Conservation (phyloP, 1,140 invertebrate species). For the Grapholita molesta region DNA sequence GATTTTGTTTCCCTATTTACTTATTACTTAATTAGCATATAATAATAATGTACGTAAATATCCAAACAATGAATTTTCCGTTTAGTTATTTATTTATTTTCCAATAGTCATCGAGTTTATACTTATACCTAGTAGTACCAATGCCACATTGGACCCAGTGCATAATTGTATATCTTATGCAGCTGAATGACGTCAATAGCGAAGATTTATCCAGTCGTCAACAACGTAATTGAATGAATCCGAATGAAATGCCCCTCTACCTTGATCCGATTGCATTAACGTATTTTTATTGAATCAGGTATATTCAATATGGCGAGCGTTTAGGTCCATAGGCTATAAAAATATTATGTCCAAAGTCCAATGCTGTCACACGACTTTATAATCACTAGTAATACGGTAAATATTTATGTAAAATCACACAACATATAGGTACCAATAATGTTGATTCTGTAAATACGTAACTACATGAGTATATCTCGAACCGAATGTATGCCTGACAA, state of each 20-base stretch:
- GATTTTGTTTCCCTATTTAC: too few species aligned
- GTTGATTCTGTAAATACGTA: background rate
- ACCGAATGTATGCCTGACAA: slow-evolving; percentile 5
- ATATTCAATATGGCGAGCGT: too few species aligned
- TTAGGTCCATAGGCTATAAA: too few species aligned
- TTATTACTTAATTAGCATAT: too few species aligned
- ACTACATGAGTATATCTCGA: background rate
- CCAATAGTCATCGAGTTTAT: too few species aligned
- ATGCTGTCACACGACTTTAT: background rate
- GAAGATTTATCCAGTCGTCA: slow-evolving; percentile 50
- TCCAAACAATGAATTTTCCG: background rate
- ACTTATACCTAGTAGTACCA: too few species aligned
- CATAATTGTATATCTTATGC: background rate
- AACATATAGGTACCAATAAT: background rate
- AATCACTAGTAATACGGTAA: slow-evolving; percentile 18
- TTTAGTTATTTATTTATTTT: too few species aligned
- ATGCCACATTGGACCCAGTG: background rate
- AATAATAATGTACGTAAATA: background rate
- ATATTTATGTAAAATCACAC: background rate
- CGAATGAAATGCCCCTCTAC: slow-evolving; percentile 46
- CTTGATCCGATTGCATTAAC: slow-evolving; percentile 54
- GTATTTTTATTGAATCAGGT: background rate
- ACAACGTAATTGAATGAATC: slow-evolving; percentile 38
- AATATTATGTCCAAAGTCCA: too few species aligned
- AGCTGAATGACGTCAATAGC: slow-evolving; percentile 45